Evolutionary conservation across 2,113 vertebrate species (phyloP).

Genomic region (Phaethon lepturus): DNA sequence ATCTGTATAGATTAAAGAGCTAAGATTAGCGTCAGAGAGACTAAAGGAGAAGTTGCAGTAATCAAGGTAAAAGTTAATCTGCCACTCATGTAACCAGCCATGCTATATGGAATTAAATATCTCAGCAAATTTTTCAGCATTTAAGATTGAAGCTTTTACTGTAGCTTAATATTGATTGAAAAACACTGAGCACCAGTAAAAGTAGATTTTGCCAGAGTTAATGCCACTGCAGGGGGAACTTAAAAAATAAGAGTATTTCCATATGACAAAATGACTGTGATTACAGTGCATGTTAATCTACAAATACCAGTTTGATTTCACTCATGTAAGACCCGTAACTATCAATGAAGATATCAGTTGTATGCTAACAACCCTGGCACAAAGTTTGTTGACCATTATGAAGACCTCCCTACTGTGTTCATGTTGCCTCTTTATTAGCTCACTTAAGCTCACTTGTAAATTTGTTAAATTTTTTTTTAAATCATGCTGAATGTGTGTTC

Average conservation of each 20-base stretch:
- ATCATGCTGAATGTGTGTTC: background rate
- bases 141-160: background rate
- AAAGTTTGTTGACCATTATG: background rate
- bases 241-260: background rate
- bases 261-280: background rate
- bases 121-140: background rate
- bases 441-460: background rate
- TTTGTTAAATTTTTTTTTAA: background rate
- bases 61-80: background rate
- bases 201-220: background rate
- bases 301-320: background rate
- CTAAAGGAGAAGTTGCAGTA: background rate
- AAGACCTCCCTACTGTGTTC: background rate
- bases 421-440: background rate
- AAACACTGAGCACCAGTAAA: background rate
- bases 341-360: background rate
- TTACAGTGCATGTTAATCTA: background rate
- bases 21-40: background rate
- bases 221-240: background rate
- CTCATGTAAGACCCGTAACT: background rate
- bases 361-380: background rate
- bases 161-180: too few species aligned
- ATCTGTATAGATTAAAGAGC: slow-evolving; percentile 9
- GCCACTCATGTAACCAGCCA: background rate
- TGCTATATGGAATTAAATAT: background rate